Conservation (phyloP, 2,888 invertebrate species). For the Venustoraphidia nigricollis region DNA sequence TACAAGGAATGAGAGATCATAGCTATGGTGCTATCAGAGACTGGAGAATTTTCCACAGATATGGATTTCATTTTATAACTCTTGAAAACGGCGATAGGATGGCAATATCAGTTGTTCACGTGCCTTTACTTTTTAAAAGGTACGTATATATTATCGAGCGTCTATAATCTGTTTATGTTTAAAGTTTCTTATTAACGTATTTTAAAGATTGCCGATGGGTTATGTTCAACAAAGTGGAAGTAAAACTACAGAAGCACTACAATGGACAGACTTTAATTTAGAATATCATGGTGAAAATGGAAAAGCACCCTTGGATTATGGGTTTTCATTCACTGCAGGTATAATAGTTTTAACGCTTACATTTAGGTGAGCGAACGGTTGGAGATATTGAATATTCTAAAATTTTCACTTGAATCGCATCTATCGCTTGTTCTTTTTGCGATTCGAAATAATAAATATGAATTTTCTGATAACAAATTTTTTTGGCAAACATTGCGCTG, state of each 20-base stretch:
- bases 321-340: constrained; percentile 43
- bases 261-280: constrained; percentile 35
- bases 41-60: constrained; percentile 52
- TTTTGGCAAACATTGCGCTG: background rate
- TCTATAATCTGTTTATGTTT: constrained; percentile 1
- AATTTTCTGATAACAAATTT: constrained; percentile 3
- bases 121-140: constrained; percentile 39
- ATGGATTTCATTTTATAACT: constrained; percentile 51
- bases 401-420: no score
- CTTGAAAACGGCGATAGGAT: constrained; percentile 54
- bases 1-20: constrained; percentile 53
- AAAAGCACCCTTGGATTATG: constrained; percentile 41
- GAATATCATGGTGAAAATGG: constrained; percentile 46
- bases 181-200: background rate
- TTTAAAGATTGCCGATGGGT: constrained; percentile 42
- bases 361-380: no score
- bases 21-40: constrained; percentile 45
- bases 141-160: constrained; percentile 9
- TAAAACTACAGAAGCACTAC: constrained; percentile 24
- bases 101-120: constrained; percentile 51
- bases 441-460: background rate
- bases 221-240: constrained; percentile 35
- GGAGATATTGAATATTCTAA: background rate
- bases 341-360: constrained; percentile 6
- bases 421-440: background rate